These are phyloP conservation scores for Drosophila mimica DNA, from an alignment of 2,888 invertebrate species.

Conservation along the genomic window DNA sequence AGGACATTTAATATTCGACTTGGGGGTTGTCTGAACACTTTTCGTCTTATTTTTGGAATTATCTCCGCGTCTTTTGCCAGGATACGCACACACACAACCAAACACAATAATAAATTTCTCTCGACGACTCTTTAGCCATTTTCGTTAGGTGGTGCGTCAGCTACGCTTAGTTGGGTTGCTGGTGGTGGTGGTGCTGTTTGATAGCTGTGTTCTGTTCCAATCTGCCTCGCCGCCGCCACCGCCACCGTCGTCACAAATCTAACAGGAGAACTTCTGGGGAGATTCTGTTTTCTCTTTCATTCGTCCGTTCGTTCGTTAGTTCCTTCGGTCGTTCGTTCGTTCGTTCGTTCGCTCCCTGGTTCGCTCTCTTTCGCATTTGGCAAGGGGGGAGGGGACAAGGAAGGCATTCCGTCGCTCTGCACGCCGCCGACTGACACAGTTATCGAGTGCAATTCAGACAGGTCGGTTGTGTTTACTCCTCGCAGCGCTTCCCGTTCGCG, in stretches of 20 bases:
- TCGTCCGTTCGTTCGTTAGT: neutral
- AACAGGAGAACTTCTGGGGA: constrained; percentile 60
- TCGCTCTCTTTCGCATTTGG: constrained; percentile 31
- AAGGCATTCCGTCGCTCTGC: constrained; percentile 64
- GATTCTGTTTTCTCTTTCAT: constrained; percentile 35
- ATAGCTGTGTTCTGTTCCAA: constrained; percentile 36
- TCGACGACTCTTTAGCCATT: constrained; percentile 13
- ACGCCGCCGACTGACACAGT: constrained; percentile 80
- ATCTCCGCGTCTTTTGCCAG: constrained; percentile 52
- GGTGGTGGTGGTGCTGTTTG: constrained; percentile 34
- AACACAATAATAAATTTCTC: constrained; percentile 15
- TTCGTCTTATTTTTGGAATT: constrained; percentile 19
- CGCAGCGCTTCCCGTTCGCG: constrained; percentile 44
- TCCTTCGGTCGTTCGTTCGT: neutral
- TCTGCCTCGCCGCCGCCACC: constrained; percentile 47
- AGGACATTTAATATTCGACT: constrained; percentile 8
- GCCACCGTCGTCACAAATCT: constrained; percentile 10
- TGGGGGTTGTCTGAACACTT: neutral
- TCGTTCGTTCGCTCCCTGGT: neutral
- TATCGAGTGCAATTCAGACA: constrained; percentile 84
- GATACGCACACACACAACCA: constrained; percentile 13
- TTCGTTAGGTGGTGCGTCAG: constrained; percentile 17
- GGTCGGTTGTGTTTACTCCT: constrained; percentile 81
- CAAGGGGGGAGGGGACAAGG: neutral
- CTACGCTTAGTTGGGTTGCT: constrained; percentile 8